Percentiles rank a stretch among this genome's conserved stretches.
Conservation (phyloP, 2,888 invertebrate species). For the Parelbella ahira region DNA sequence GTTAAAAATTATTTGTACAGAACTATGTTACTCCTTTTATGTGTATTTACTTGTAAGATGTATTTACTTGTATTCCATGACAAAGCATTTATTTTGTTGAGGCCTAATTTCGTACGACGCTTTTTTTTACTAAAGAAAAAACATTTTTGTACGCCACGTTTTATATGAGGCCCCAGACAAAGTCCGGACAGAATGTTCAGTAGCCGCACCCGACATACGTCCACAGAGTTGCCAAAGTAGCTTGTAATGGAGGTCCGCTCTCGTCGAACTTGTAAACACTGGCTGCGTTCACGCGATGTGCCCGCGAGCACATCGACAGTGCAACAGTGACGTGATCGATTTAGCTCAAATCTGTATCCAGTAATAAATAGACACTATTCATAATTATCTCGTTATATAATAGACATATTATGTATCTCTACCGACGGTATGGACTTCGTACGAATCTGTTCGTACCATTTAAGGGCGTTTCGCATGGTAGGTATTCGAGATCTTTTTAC, state of each 20-base stretch:
- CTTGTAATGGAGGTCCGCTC: constrained; percentile 51
- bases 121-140: constrained; percentile 47
- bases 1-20: constrained; percentile 33
- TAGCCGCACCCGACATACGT: constrained; percentile 63
- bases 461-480: constrained; percentile 40
- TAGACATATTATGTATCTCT: constrained; percentile 6
- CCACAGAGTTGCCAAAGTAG: constrained; percentile 78
- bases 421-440: constrained; percentile 13
- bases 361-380: constrained; percentile 34
- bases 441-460: constrained; percentile 7
- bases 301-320: constrained; percentile 26
- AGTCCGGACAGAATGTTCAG: constrained; percentile 54
- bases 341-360: constrained; percentile 21
- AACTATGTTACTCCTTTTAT: constrained; percentile 47
- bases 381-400: constrained; percentile 14
- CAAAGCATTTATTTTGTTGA: constrained; percentile 70
- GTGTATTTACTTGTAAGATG: constrained; percentile 58
- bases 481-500: constrained; percentile 41
- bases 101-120: constrained; percentile 67
- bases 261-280: constrained; percentile 39
- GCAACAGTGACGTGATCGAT: constrained; percentile 36
- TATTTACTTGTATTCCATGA: constrained; percentile 74
- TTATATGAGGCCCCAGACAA: no score
- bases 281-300: constrained; percentile 39
- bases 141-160: constrained; percentile 36